Evolutionary conservation across 2,113 vertebrate genomes (phyloP).

Genomic region (Tor tambroides): DNA sequence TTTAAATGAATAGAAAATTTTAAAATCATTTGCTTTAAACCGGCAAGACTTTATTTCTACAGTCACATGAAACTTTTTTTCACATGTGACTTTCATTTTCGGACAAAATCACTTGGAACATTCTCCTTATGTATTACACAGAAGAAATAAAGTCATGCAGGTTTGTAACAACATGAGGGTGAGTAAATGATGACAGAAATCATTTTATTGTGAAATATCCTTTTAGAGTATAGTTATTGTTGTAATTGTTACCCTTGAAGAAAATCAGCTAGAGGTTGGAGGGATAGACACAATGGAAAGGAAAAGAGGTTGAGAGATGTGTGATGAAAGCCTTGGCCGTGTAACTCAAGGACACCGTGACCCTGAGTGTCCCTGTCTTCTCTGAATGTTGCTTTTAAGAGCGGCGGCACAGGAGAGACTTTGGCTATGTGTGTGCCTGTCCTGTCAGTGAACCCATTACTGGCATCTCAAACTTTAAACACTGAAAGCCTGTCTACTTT

Average conservation of each 20-base stretch:
- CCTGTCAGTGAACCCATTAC: conserved; percentile 63
- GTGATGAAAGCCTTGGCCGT: not conserved
- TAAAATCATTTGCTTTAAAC: not conserved
- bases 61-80: too few relatives aligned
- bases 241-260: not conserved
- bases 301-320: not conserved
- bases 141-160: not conserved
- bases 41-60: not conserved
- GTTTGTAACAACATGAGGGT: not conserved
- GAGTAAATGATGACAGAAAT: not conserved
- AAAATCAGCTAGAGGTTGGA: not conserved
- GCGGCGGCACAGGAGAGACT: conserved; percentile 50
- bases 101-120: too few relatives aligned
- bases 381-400: conserved; percentile 35
- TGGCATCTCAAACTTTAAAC: conserved; percentile 52
- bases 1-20: not conserved
- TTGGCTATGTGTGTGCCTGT: conserved; percentile 53
- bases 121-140: too few relatives aligned
- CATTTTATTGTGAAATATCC: not conserved
- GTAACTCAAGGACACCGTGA: conserved; percentile 28
- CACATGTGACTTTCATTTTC: not conserved
- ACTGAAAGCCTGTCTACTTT: conserved; percentile 42
- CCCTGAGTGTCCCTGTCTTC: conserved; percentile 19
- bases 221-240: not conserved
- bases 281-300: not conserved